A percentile compares a stretch with the other conserved stretches of the same genome.
phyloP scores from a whole-genome alignment of 2,888 invertebrate species.

The Eupeodes luniger region DNA sequence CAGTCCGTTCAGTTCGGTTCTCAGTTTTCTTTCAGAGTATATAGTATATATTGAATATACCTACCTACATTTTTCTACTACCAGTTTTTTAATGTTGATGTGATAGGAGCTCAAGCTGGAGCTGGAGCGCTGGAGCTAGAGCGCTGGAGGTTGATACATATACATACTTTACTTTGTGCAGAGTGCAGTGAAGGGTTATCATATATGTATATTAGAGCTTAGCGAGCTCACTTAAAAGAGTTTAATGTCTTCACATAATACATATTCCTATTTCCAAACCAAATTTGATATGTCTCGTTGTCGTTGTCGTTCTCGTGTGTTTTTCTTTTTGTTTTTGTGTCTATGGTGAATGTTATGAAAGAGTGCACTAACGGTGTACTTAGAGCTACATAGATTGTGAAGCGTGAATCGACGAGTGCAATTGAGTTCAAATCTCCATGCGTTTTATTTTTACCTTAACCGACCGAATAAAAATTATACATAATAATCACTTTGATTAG shows the following conservation, averaged over 20 bases:
- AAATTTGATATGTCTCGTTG: conserved; percentile 17
- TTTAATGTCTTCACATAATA: conserved; percentile 23
- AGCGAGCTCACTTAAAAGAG: conserved; percentile 19
- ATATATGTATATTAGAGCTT: conserved; percentile 2
- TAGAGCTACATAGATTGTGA: not conserved
- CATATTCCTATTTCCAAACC: conserved; percentile 1
- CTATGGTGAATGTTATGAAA: conserved; percentile 27
- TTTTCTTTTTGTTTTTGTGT: conserved; percentile 12
- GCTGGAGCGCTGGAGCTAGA: too few relatives aligned
- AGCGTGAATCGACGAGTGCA: conserved; percentile 22
- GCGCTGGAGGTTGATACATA: not conserved
- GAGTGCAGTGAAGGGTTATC: conserved; percentile 49
- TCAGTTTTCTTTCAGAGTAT: too few relatives aligned
- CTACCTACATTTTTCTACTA: conserved; percentile 33
- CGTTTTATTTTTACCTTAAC: not conserved
- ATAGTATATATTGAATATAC: conserved; percentile 10
- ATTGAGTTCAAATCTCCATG: conserved; percentile 30
- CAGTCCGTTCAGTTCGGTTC: not conserved
- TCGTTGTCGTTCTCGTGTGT: not conserved
- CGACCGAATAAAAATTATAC: not conserved
- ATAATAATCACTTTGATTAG: not conserved
- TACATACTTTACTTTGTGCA: conserved; percentile 12
- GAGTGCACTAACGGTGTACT: conserved; percentile 24
- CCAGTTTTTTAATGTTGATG: conserved; percentile 25
- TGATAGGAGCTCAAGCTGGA: not conserved